phyloP scores from a whole-genome alignment of 2,888 invertebrate genomes.

The Amphimallon solstitiale region DNA sequence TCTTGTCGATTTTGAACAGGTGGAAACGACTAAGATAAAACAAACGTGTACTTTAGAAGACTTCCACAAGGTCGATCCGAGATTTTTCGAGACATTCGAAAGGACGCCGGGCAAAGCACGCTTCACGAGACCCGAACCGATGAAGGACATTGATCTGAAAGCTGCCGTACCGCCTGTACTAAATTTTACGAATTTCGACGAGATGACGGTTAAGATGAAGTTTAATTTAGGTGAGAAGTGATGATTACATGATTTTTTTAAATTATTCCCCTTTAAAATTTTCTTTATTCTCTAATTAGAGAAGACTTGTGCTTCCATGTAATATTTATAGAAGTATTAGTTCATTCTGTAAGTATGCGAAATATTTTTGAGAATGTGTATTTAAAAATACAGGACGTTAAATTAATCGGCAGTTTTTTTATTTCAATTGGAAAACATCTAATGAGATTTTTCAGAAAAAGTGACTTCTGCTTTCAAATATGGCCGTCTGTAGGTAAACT shows the following conservation, averaged over 20 bases:
- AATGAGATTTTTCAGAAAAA: too few relatives aligned
- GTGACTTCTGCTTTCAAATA: too few relatives aligned
- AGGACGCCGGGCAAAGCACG: constrained; percentile 45
- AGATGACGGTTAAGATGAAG: constrained; percentile 52
- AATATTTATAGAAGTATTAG: too few relatives aligned
- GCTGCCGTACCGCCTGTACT: constrained; percentile 52
- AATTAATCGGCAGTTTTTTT: too few relatives aligned
- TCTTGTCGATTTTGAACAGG: constrained; percentile 44
- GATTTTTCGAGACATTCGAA: constrained; percentile 45
- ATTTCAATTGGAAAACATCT: too few relatives aligned
- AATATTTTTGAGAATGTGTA: too few relatives aligned
- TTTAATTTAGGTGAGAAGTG: constrained; percentile 48
- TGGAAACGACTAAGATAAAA: constrained; percentile 43
- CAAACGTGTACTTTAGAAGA: constrained; percentile 39
- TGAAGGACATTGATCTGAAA: constrained; percentile 39
- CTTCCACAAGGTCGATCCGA: constrained; percentile 45
- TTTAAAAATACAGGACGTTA: too few relatives aligned
- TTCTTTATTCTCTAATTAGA: background rate
- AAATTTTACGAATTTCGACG: constrained; percentile 52
- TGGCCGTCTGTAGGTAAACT: too few relatives aligned
- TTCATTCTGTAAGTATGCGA: too few relatives aligned
- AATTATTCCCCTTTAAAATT: background rate
- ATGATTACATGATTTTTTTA: constrained; percentile 2
- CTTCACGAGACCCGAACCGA: constrained; percentile 36
- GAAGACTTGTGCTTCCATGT: too few relatives aligned